Evolutionary conservation across 2,888 invertebrate species (phyloP), one percentile per base, ranked within the genome.

Genomic region (Drosophila tripunctata): DNA sequence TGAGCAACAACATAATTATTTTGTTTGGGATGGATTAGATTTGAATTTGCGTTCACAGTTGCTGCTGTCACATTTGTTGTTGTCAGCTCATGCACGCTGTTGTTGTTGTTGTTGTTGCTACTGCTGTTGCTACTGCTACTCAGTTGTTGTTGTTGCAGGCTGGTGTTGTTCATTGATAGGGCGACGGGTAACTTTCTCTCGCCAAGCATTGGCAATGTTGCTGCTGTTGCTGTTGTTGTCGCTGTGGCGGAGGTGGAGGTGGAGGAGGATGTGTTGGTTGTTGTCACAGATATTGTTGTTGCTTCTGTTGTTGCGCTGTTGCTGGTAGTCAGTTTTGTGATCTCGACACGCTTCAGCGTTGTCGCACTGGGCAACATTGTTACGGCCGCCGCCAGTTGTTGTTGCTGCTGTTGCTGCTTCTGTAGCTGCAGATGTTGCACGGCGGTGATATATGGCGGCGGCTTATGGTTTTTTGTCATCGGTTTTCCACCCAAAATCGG

Each of bases 321-420:
- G 48, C 63, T 70, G 8, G 70, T 64, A 50, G 51, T 62, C 62
- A 60, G 56, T 68, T 80, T 87, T 31, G 74, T 87, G 19, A 87
- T 86, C 54, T 89, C 84, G 17, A 89, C 89, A 44, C 89, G 77
- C 69, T 89, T 89, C 14, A 89, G 71, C 14, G 89, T 89, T 19
- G 89, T 89, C 62, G 89, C 87, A 76, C 92, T 72, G 91, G 91
- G 74, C 92, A 92, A 44, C 92, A 92, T 67, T 90, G 92, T 63
- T 90, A 92, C 70, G 91, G 85, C 70, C 78, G 88, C 75, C 78
- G 88, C 89, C 71, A 88, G 85, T 80, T 88, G 86, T 74, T 88
- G 89, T 67, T 89, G 88, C 69, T 88, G 75, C 50, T 81, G 88
- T 54, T 88, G 86, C 57, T 89, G 89, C 67, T 89, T 89, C 58